phyloP scores from a whole-genome alignment of 2,888 invertebrate genomes.

The Agrotis ipsilon region DNA sequence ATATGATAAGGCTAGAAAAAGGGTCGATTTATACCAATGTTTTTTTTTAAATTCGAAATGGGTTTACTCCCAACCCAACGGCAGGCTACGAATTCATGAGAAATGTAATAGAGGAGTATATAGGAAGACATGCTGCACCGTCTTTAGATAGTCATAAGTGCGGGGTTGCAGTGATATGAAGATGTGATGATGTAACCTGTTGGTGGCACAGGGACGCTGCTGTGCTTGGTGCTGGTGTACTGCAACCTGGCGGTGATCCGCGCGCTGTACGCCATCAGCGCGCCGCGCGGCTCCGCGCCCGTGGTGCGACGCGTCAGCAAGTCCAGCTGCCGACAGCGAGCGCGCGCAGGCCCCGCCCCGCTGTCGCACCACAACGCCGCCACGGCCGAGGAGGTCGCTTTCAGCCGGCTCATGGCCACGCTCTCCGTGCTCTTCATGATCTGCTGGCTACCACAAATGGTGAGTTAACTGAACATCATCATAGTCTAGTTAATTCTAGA shows the following conservation, averaged over 20 bases:
- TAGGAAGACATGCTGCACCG: no score
- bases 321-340: constrained; percentile 79
- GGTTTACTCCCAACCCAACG: no score
- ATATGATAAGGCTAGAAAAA: not conserved
- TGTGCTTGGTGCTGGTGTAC: constrained; percentile 94
- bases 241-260: constrained; percentile 96
- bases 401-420: constrained; percentile 96
- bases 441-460: constrained; percentile 97
- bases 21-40: not conserved
- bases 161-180: no score
- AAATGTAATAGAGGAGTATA: no score
- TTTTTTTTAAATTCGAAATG: no score
- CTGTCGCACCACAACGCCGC: constrained; percentile 85
- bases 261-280: constrained; percentile 92
- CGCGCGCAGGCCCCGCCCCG: constrained; percentile 66
- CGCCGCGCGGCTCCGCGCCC: constrained; percentile 79
- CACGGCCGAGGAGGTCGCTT: constrained; percentile 96
- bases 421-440: constrained; percentile 95
- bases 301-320: constrained; percentile 84
- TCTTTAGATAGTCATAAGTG: no score
- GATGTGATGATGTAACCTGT: no score
- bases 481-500: not conserved
- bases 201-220: constrained; percentile 91
- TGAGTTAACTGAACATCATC: constrained; percentile 78
- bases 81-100: not conserved